Conservation (phyloP, 2,888 invertebrate species). For the Drosophila meridiana region DNA sequence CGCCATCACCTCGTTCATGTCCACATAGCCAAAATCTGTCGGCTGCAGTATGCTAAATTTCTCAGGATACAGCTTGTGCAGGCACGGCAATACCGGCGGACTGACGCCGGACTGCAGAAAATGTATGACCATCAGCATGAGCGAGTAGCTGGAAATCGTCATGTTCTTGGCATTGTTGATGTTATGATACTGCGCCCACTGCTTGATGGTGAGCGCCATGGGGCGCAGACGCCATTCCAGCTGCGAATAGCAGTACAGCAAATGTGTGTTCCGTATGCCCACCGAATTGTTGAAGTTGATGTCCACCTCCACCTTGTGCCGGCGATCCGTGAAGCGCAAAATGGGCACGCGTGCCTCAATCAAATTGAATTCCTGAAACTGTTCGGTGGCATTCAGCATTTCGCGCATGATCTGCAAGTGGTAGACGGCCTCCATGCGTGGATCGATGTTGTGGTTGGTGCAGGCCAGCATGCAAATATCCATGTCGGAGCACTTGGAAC, state of each 20-base stretch:
- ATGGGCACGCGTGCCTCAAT: slow-evolving; percentile 98
- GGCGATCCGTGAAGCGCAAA: slow-evolving; percentile 93
- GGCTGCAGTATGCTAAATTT: slow-evolving; percentile 87
- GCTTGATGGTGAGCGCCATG: slow-evolving; percentile 94
- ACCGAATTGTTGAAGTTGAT: slow-evolving; percentile 98
- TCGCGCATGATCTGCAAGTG: slow-evolving; percentile 82
- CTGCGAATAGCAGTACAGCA: slow-evolving; percentile 95
- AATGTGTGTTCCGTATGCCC: slow-evolving; percentile 97
- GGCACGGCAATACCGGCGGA: slow-evolving; percentile 93
- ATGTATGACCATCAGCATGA: slow-evolving; percentile 98
- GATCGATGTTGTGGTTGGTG: slow-evolving; percentile 86
- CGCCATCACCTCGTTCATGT: slow-evolving; percentile 88
- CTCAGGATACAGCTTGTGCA: slow-evolving; percentile 90
- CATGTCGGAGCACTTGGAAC: slow-evolving; percentile 95
- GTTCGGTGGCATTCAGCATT: slow-evolving; percentile 79
- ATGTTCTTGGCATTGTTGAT: slow-evolving; percentile 98
- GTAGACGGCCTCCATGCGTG: slow-evolving; percentile 89
- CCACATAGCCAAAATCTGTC: slow-evolving; percentile 87
- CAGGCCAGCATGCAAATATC: slow-evolving; percentile 96
- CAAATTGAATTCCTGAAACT: slow-evolving; percentile 86
- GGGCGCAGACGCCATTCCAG: slow-evolving; percentile 98
- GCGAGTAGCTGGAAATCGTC: slow-evolving; percentile 98
- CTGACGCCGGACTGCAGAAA: slow-evolving; percentile 95
- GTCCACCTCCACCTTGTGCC: slow-evolving; percentile 95
- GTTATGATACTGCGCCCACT: slow-evolving; percentile 97